Conservation (phyloP, 2,797 vertebrate species). For the Vespertilio murinus region DNA sequence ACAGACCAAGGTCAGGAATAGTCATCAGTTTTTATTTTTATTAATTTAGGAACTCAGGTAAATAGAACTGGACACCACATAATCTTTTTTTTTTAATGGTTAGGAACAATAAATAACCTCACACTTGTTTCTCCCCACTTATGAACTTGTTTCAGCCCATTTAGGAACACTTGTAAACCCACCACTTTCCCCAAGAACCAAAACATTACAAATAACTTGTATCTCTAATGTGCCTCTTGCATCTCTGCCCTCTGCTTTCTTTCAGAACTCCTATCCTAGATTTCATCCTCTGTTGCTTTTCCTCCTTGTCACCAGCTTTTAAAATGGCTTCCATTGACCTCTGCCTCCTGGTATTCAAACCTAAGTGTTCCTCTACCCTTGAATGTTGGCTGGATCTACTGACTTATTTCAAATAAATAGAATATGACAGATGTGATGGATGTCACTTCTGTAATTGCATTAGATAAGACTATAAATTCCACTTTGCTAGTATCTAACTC, state of each 20-base stretch:
- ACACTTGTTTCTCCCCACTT: background rate
- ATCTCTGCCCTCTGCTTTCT: background rate
- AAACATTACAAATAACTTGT: background rate
- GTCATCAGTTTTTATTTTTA: slow-evolving; percentile 1
- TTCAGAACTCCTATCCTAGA: background rate
- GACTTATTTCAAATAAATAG: background rate
- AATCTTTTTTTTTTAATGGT: background rate
- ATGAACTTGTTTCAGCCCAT: background rate
- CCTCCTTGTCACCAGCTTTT: background rate
- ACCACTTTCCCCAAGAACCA: background rate
- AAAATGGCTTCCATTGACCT: background rate
- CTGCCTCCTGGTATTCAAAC: background rate
- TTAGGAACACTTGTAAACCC: background rate
- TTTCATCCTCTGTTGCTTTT: background rate
- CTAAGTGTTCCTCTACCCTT: background rate
- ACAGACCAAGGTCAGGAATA: background rate
- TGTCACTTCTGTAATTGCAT: background rate
- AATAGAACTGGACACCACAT: background rate
- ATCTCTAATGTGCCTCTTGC: background rate
- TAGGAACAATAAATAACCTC: background rate
- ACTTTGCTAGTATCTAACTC: background rate
- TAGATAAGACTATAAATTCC: background rate
- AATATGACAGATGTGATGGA: background rate
- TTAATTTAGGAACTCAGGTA: background rate
- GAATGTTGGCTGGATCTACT: background rate